phyloP scores from a whole-genome alignment of 1,140 invertebrate species.

The Samia ricini region DNA sequence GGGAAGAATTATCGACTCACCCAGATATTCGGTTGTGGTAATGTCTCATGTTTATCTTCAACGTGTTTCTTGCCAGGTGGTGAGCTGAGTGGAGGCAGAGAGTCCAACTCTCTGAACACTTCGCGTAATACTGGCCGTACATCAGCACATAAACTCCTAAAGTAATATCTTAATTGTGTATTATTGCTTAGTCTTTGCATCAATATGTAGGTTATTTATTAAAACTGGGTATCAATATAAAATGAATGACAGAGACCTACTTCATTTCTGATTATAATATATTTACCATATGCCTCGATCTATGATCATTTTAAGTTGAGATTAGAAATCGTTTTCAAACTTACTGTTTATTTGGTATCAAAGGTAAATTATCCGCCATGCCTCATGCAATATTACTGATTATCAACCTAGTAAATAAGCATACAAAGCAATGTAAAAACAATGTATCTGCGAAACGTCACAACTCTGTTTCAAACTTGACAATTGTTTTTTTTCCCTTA shows the following conservation, averaged over 20 bases:
- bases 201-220: too few species aligned
- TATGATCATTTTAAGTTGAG: background rate
- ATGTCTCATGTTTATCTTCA: background rate
- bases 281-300: too few species aligned
- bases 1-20: background rate
- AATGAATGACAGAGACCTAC: too few species aligned
- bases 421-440: too few species aligned
- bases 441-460: too few species aligned
- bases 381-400: background rate
- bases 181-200: background rate
- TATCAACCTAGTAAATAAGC: too few species aligned
- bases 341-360: slow-evolving; percentile 40
- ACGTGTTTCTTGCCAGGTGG: background rate
- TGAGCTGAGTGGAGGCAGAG: slow-evolving; percentile 25
- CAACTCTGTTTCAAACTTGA: too few species aligned
- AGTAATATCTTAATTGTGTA: background rate
- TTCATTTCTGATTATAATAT: too few species aligned
- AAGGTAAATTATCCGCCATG: slow-evolving; percentile 38
- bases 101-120: slow-evolving; percentile 40
- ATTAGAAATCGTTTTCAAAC: background rate
- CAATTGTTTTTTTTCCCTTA: too few species aligned
- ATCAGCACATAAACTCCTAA: slow-evolving; percentile 36
- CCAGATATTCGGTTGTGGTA: background rate
- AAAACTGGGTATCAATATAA: too few species aligned
- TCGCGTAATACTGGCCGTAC: slow-evolving; percentile 39